phyloP scores from a whole-genome alignment of 2,113 vertebrate genomes.

The Plecotus auritus region DNA sequence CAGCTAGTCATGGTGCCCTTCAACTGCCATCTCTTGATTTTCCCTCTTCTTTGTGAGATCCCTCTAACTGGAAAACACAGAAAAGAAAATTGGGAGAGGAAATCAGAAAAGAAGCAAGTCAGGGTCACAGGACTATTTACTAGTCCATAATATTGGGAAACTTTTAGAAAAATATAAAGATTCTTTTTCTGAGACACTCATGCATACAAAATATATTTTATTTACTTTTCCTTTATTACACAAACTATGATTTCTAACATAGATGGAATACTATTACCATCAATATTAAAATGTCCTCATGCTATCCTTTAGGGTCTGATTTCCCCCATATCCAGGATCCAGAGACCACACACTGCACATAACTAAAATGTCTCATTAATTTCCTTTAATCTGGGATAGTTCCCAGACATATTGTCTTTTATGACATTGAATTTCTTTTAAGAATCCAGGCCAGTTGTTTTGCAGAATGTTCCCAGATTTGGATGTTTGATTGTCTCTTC shows the following conservation, averaged over 20 bases:
- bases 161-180: neutral
- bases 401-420: neutral
- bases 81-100: neutral
- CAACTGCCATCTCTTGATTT: neutral
- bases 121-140: neutral
- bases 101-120: neutral
- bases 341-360: neutral
- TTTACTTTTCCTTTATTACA: neutral
- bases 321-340: neutral
- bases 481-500: neutral
- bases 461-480: neutral
- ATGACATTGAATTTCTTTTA: neutral
- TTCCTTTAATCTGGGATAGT: neutral
- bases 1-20: neutral
- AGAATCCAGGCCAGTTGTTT: neutral
- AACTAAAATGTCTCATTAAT: neutral
- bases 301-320: neutral
- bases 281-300: neutral
- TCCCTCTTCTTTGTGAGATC: neutral
- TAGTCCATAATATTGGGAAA: neutral
- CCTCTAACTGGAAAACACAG: neutral
- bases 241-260: slow-evolving; percentile 1
- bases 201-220: neutral
- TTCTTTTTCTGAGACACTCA: neutral
- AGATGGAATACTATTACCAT: neutral